These are phyloP conservation scores for Cylindroiulus punctatus DNA, from an alignment of 2,888 invertebrate species.

Conservation along the genomic window DNA sequence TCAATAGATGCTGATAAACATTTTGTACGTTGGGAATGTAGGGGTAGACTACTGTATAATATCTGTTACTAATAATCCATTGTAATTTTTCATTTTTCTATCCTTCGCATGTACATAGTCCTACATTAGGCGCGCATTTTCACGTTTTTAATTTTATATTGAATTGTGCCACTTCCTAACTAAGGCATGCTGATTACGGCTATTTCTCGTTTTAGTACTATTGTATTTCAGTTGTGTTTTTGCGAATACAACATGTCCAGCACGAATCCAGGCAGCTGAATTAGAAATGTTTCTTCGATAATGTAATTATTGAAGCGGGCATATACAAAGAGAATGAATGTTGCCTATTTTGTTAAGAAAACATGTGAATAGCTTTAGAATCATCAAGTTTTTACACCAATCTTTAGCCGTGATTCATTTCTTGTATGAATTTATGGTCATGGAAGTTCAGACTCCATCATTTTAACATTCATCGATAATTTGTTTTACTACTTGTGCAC, in stretches of 20 bases:
- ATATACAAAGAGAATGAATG: not conserved
- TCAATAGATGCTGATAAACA: not conserved
- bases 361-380: constrained; percentile 40
- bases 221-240: not conserved
- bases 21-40: not conserved
- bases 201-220: not conserved
- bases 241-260: not conserved
- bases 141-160: not conserved
- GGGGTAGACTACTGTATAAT: not conserved
- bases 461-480: constrained; percentile 8
- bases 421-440: constrained; percentile 14
- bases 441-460: constrained; percentile 30
- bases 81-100: not conserved
- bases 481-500: constrained; percentile 11
- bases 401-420: constrained; percentile 24
- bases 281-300: not conserved
- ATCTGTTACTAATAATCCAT: too few relatives aligned
- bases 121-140: not conserved
- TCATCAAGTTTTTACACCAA: constrained; percentile 30
- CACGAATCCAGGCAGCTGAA: not conserved
- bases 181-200: constrained; percentile 24
- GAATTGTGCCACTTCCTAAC: not conserved
- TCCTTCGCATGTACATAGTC: not conserved
- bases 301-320: not conserved
- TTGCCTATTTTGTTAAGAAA: constrained; percentile 36